A percentile compares a stretch with the other conserved stretches of the same genome.
These are phyloP conservation scores for Sisor rabdophorus DNA, from an alignment of 2,113 vertebrate species.

Conservation along the genomic window DNA sequence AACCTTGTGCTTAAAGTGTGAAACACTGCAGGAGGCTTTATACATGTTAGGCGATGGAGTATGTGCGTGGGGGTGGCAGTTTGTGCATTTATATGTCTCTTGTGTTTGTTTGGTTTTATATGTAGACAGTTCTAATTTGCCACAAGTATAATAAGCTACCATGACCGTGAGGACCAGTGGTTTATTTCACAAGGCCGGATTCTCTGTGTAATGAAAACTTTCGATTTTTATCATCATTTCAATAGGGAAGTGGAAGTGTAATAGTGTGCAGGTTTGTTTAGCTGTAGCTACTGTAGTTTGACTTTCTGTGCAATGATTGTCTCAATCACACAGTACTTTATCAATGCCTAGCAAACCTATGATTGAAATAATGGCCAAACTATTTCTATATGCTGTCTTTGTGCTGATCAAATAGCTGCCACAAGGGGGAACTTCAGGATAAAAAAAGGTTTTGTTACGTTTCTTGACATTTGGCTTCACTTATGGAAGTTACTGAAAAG, in stretches of 20 bases:
- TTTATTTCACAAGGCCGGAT: slow-evolving; percentile 8
- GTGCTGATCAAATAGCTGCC: not conserved
- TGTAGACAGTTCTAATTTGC: not conserved
- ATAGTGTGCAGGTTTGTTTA: not conserved
- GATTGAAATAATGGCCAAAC: not conserved
- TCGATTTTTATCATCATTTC: not conserved
- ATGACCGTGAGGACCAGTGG: not conserved
- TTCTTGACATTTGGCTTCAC: not conserved
- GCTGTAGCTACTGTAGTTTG: not conserved
- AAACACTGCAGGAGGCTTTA: not conserved
- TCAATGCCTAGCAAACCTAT: not conserved
- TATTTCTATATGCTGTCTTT: not conserved
- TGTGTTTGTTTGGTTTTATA: not conserved
- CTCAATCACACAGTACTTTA: no score
- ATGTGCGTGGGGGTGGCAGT: not conserved
- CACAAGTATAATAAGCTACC: not conserved
- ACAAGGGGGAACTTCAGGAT: slow-evolving; percentile 32
- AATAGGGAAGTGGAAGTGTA: slow-evolving; percentile 18
- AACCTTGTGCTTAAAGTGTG: slow-evolving; percentile 1
- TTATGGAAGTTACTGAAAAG: not conserved
- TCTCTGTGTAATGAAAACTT: slow-evolving; percentile 16
- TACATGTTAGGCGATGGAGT: not conserved
- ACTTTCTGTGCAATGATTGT: not conserved
- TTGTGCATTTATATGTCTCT: not conserved
- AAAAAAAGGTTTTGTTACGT: not conserved